These are phyloP conservation scores for Pachyrhynchus sulphureomaculatus DNA, from an alignment of 1,140 invertebrate species.

Conservation along the genomic window DNA sequence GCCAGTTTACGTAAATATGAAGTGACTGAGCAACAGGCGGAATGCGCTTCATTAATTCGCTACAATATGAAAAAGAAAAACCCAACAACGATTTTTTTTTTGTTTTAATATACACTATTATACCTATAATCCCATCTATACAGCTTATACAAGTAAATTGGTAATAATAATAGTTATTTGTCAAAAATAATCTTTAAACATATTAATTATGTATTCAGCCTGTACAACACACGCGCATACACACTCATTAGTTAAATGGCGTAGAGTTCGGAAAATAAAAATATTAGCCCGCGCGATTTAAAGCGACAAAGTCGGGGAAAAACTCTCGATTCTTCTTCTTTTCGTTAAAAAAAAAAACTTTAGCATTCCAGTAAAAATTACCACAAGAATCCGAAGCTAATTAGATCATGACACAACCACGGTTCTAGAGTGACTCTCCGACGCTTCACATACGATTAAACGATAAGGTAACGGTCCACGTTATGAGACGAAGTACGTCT, in stretches of 20 bases:
- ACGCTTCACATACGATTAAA: too few species aligned
- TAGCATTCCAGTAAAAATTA: too few species aligned
- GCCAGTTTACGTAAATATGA: too few species aligned
- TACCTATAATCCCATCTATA: slow-evolving; percentile 48
- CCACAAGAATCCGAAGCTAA: too few species aligned
- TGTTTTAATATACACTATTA: slow-evolving; percentile 42
- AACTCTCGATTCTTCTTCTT: too few species aligned
- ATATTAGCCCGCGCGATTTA: neutral
- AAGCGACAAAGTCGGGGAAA: too few species aligned
- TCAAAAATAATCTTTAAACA: slow-evolving; percentile 48
- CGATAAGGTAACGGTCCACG: too few species aligned
- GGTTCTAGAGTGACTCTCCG: too few species aligned
- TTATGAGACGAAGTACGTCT: too few species aligned
- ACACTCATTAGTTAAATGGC: slow-evolving; percentile 18
- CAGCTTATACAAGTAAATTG: slow-evolving; percentile 49
- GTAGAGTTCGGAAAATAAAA: slow-evolving; percentile 10
- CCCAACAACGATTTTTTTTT: slow-evolving; percentile 46
- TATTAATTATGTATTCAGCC: slow-evolving; percentile 39
- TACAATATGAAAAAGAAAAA: slow-evolving; percentile 34
- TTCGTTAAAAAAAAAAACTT: too few species aligned
- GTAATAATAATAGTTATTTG: slow-evolving; percentile 51
- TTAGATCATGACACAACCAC: too few species aligned
- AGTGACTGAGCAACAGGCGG: slow-evolving; percentile 44
- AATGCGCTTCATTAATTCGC: slow-evolving; percentile 16
- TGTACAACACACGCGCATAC: slow-evolving; percentile 43